phyloP scores from a whole-genome alignment of 2,113 vertebrate genomes.

The Toxotes chatareus region DNA sequence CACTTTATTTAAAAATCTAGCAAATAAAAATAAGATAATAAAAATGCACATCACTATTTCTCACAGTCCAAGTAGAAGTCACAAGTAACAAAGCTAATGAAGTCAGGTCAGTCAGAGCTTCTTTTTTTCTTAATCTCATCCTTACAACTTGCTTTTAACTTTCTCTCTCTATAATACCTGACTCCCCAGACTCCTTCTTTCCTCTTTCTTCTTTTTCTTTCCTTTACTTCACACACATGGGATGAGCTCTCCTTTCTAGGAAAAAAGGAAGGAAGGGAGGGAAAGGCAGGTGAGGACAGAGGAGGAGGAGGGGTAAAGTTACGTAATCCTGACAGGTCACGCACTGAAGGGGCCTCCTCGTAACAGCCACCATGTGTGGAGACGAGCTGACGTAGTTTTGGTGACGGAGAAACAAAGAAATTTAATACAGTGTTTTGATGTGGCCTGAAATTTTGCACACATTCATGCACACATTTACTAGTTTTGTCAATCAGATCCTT shows the following conservation, averaged over 20 bases:
- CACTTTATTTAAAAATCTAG: too few relatives aligned
- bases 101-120: neutral
- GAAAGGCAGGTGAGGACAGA: slow-evolving; percentile 26
- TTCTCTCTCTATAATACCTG: neutral
- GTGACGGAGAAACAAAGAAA: slow-evolving; percentile 10
- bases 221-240: slow-evolving; percentile 29
- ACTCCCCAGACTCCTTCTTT: neutral
- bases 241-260: slow-evolving; percentile 57
- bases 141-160: neutral
- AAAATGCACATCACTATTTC: too few relatives aligned
- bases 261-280: slow-evolving; percentile 47
- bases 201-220: neutral
- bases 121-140: neutral
- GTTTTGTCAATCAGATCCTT: slow-evolving; percentile 1
- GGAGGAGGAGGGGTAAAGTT: slow-evolving; percentile 31
- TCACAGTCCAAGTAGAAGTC: too few relatives aligned
- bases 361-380: slow-evolving; percentile 14
- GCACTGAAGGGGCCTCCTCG: neutral
- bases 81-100: neutral
- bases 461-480: neutral
- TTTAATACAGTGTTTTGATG: neutral
- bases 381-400: neutral
- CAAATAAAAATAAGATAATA: too few relatives aligned
- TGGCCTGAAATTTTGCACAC: neutral
- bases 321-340: slow-evolving; percentile 53